These are phyloP conservation scores for Metridium senile DNA, from an alignment of 92 coral and sea anemone species.

Conservation along the genomic window DNA sequence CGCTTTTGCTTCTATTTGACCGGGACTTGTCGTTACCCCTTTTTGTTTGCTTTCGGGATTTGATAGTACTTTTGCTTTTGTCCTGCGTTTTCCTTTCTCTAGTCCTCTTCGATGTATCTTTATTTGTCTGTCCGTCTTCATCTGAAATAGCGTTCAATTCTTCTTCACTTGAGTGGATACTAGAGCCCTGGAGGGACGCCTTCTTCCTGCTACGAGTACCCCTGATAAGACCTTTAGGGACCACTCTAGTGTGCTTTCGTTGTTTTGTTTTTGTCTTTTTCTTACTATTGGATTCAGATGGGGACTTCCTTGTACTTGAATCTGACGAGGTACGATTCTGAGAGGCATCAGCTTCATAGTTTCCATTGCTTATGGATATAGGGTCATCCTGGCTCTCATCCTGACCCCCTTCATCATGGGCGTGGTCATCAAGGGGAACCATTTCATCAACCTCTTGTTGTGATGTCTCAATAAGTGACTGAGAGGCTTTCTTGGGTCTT, in stretches of 20 bases:
- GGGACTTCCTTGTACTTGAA: neutral
- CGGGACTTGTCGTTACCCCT: neutral
- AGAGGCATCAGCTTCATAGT: conserved; percentile 6
- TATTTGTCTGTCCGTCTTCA: neutral
- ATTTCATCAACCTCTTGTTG: neutral
- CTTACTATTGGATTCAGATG: neutral
- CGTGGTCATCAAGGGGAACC: neutral
- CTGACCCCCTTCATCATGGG: neutral
- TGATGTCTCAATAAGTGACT: conserved; percentile 4
- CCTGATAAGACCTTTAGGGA: neutral
- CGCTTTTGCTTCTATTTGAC: neutral
- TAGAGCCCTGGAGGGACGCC: neutral
- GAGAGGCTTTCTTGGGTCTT: neutral
- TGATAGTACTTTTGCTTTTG: neutral
- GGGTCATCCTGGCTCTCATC: neutral
- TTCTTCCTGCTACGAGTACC: neutral
- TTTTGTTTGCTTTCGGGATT: neutral
- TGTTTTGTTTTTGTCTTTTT: neutral
- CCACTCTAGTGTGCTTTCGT: neutral
- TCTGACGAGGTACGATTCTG: neutral
- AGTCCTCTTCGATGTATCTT: neutral
- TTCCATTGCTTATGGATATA: neutral
- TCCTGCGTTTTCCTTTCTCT: neutral
- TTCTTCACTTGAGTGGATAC: conserved; percentile 2
- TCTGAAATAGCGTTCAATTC: neutral